Percentiles rank a stretch among this genome's conserved stretches.
Conservation (phyloP, 2,113 vertebrate genomes). For the Pholis gunnellus region DNA sequence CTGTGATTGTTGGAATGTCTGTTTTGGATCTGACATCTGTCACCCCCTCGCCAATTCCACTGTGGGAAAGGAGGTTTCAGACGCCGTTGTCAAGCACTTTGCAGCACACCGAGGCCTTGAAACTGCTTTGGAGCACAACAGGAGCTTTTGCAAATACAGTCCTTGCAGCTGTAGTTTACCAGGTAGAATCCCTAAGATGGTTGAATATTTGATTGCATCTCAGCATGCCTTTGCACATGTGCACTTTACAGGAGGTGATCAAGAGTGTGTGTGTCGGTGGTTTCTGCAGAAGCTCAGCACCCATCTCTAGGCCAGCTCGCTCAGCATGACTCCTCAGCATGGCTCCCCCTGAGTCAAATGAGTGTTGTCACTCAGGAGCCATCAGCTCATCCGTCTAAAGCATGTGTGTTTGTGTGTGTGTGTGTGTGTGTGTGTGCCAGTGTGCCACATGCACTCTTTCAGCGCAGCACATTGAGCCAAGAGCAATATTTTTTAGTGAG, state of each 20-base stretch:
- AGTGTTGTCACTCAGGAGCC: conserved; percentile 24
- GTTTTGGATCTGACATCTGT: not conserved
- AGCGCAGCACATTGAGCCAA: conserved; percentile 14
- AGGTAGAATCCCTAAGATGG: not conserved
- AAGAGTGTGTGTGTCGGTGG: conserved; percentile 2
- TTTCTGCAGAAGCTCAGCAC: not conserved
- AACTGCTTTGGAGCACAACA: not conserved
- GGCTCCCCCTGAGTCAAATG: conserved; percentile 22
- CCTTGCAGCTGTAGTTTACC: not conserved
- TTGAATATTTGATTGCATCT: conserved; percentile 15
- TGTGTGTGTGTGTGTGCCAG: not conserved
- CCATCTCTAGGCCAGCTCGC: conserved; percentile 26
- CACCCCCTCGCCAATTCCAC: not conserved
- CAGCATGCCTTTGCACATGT: conserved; percentile 2
- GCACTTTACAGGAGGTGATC: conserved; percentile 22
- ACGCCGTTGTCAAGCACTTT: not conserved
- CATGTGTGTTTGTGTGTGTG: not conserved
- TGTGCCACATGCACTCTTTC: not conserved
- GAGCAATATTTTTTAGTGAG: conserved; percentile 27
- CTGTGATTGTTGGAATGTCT: not conserved
- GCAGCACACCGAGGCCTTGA: not conserved
- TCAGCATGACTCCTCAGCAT: conserved; percentile 46
- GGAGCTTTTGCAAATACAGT: not conserved
- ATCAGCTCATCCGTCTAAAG: conserved; percentile 7
- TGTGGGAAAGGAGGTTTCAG: not conserved